A percentile compares a stretch with the other conserved stretches of the same genome.
Conservation (phyloP, 2,797 vertebrate genomes). For the Manis crassicaudata region DNA sequence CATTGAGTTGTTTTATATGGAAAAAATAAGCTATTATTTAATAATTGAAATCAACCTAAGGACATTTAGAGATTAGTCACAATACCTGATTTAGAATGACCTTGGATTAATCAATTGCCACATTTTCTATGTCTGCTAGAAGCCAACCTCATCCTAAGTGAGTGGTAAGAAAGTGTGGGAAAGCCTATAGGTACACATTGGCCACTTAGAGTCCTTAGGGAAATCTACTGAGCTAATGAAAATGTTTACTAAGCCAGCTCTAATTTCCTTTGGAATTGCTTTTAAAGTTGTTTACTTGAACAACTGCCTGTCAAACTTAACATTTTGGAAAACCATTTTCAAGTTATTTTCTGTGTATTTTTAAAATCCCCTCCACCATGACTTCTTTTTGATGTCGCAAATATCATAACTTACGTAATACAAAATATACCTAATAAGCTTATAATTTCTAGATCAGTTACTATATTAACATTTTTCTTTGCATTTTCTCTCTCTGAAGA, state of each 20-base stretch:
- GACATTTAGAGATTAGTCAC: not conserved
- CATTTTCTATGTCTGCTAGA: not conserved
- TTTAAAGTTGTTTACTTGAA: slow-evolving; percentile 51
- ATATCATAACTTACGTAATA: not conserved
- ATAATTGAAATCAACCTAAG: not conserved
- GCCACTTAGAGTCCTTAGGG: not conserved
- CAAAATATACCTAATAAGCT: not conserved
- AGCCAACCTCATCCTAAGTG: not conserved
- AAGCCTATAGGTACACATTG: not conserved
- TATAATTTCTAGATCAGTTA: not conserved
- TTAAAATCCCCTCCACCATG: not conserved
- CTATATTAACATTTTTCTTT: not conserved
- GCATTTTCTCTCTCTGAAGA: not conserved
- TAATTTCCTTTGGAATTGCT: slow-evolving; percentile 56
- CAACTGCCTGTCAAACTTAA: slow-evolving; percentile 5
- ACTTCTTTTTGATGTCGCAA: not conserved
- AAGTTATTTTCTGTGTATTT: not conserved
- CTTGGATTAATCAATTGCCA: slow-evolving; percentile 34
- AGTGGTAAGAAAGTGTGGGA: not conserved
- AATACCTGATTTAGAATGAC: slow-evolving; percentile 33
- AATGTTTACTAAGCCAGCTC: slow-evolving; percentile 38
- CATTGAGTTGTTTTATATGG: not conserved
- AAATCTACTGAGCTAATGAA: slow-evolving; percentile 66
- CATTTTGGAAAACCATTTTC: not conserved
- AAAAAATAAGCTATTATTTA: not conserved